Evolutionary conservation across 2,888 invertebrate species (phyloP).

Genomic region (Epicampocera succincta): DNA sequence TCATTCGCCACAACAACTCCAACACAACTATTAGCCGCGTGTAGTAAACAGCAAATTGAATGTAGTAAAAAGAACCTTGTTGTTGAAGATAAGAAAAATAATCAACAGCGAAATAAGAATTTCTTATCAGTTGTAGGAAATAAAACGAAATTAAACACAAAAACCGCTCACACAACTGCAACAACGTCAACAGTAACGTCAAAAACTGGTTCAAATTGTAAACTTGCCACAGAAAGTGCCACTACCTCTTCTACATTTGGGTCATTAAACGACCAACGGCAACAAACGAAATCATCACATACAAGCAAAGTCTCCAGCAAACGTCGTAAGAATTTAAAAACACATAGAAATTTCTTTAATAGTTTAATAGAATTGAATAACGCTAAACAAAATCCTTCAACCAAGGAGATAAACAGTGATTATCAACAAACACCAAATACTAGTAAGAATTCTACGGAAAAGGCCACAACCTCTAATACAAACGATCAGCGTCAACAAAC

Average conservation of each 20-base stretch:
- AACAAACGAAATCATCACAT: constrained; percentile 46
- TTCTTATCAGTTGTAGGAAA: constrained; percentile 72
- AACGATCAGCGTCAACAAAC: constrained; percentile 41
- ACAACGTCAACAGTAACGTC: constrained; percentile 56
- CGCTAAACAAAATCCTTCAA: constrained; percentile 32
- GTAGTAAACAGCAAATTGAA: constrained; percentile 67
- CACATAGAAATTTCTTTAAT: constrained; percentile 71
- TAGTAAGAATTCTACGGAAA: constrained; percentile 25
- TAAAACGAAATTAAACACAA: constrained; percentile 71
- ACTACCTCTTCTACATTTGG: constrained; percentile 43
- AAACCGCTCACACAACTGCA: constrained; percentile 39
- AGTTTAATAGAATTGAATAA: constrained; percentile 52
- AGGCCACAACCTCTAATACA: constrained; percentile 32
- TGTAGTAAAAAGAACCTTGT: constrained; percentile 60
- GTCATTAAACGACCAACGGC: constrained; percentile 37
- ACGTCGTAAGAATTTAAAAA: constrained; percentile 74
- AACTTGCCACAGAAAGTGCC: constrained; percentile 44
- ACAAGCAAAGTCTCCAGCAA: constrained; percentile 72
- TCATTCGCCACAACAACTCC: constrained; percentile 39
- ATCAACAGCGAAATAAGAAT: constrained; percentile 65
- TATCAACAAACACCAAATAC: constrained; percentile 19
- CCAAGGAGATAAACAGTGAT: constrained; percentile 58
- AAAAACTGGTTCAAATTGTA: constrained; percentile 58
- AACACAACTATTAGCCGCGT: constrained; percentile 35
- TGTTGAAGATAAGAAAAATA: constrained; percentile 67